phyloP scores from a whole-genome alignment of 2,888 invertebrate genomes.

The Chymomyza caudatula region DNA sequence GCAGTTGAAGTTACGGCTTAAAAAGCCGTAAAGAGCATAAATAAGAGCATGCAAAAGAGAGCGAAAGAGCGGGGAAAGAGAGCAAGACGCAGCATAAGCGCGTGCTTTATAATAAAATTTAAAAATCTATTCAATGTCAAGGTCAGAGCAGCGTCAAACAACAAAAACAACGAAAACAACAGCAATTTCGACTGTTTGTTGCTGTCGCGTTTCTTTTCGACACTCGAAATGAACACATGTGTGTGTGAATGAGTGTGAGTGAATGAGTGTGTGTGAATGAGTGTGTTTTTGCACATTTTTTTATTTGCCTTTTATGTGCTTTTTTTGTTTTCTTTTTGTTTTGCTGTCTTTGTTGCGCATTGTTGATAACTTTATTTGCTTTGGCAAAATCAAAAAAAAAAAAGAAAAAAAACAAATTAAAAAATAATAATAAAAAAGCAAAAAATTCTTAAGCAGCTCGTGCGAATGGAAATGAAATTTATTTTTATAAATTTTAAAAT shows the following conservation, averaged over 20 bases:
- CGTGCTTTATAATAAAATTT: slow-evolving; percentile 3
- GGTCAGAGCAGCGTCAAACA: slow-evolving; percentile 44
- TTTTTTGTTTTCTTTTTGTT: slow-evolving; percentile 13
- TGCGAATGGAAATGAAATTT: slow-evolving; percentile 33
- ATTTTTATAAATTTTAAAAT: background rate
- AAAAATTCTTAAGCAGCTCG: slow-evolving; percentile 38
- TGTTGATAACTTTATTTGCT: slow-evolving; percentile 70
- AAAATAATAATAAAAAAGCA: background rate
- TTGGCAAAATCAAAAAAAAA: background rate
- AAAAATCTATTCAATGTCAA: slow-evolving; percentile 70
- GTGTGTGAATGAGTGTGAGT: background rate
- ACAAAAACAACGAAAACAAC: slow-evolving; percentile 20
- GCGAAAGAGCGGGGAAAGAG: background rate
- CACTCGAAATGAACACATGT: background rate
- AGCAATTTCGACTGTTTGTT: slow-evolving; percentile 48
- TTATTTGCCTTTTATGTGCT: slow-evolving; percentile 21
- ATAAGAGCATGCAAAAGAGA: background rate
- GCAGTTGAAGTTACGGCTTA: background rate
- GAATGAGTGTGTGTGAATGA: slow-evolving; percentile 22
- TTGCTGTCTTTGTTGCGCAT: slow-evolving; percentile 41
- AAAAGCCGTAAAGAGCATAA: slow-evolving; percentile 1
- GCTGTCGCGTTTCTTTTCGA: slow-evolving; percentile 1
- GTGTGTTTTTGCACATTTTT: slow-evolving; percentile 19
- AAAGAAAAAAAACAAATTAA: background rate
- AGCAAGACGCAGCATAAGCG: background rate